Evolutionary conservation across 2,113 vertebrate genomes (phyloP).

Genomic region (Microtus oregoni): DNA sequence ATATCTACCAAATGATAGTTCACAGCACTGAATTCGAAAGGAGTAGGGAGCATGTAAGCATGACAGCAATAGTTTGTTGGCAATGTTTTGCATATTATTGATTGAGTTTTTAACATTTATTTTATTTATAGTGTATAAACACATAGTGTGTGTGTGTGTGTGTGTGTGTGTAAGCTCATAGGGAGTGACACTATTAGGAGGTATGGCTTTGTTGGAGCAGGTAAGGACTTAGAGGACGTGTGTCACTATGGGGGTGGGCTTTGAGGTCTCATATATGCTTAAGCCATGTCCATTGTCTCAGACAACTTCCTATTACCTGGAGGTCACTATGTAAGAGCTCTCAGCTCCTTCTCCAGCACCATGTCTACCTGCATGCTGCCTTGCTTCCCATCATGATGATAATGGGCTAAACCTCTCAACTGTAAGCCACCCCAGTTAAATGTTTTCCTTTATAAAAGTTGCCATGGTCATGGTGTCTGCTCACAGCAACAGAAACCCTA

Average conservation of each 20-base stretch:
- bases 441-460: not conserved
- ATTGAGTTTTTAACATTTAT: not conserved
- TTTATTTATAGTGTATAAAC: not conserved
- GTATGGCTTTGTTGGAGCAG: not conserved
- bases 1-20: not conserved
- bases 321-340: not conserved
- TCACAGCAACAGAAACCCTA: not conserved
- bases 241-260: not conserved
- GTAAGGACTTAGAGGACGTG: not conserved
- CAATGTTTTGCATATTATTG: not conserved
- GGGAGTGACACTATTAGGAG: not conserved
- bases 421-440: not conserved
- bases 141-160: not conserved
- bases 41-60: not conserved
- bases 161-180: not conserved
- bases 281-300: not conserved
- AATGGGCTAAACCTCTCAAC: not conserved
- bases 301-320: not conserved
- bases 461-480: not conserved
- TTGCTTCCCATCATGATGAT: not conserved
- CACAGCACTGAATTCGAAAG: not conserved
- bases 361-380: not conserved
- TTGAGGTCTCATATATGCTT: not conserved
- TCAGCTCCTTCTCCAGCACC: not conserved
- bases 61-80: not conserved